phyloP scores from a whole-genome alignment of 2,797 vertebrate species.

The Semotilus atromaculatus region DNA sequence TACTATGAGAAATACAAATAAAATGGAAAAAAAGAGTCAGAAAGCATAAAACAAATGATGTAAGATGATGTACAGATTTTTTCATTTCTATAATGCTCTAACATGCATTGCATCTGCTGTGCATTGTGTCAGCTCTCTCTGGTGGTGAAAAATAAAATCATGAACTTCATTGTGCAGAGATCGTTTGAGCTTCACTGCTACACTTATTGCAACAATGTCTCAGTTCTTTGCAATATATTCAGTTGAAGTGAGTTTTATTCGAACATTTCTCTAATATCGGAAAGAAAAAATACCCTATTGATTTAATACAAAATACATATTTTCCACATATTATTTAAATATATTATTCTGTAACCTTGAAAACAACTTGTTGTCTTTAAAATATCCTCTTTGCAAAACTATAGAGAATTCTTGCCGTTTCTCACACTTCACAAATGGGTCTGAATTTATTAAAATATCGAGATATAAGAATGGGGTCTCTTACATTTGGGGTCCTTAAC shows the following conservation, averaged over 20 bases:
- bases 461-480: neutral
- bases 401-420: neutral
- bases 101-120: neutral
- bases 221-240: neutral
- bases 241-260: neutral
- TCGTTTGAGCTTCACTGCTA: neutral
- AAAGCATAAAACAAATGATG: neutral
- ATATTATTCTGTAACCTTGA: neutral
- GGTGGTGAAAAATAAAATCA: slow-evolving; percentile 58
- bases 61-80: neutral
- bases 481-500: neutral
- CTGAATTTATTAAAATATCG: neutral
- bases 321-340: neutral
- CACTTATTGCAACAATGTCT: neutral
- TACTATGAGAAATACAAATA: neutral
- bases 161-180: neutral
- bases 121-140: slow-evolving; percentile 78
- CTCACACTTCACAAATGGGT: neutral
- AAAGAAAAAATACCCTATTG: neutral
- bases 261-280: neutral
- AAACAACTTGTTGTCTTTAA: neutral
- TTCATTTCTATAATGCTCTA: neutral
- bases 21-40: neutral
- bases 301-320: neutral
- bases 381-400: no score